Evolutionary conservation across 2,797 vertebrate genomes (phyloP), one percentile per base, ranked within the genome.

Genomic region (Limnodromus scolopaceus): DNA sequence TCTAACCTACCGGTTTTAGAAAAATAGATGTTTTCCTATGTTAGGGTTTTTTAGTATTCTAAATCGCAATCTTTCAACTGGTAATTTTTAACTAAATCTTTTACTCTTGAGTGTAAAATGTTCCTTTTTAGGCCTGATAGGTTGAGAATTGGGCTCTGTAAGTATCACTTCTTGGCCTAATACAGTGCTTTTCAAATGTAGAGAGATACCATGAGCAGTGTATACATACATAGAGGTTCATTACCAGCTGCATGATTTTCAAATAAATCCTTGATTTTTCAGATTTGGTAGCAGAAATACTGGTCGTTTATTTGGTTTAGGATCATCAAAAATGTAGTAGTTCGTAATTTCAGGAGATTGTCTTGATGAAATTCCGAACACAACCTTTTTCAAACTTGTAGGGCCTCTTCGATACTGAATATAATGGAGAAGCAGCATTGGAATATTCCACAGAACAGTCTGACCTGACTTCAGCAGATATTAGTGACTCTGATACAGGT

Each of bases 401-500:
- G 95, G 48, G 77, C 10, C 19, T 45, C 28, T 48, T 92, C 54
- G 27, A 61, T 69, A 38, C 63, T 60, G 79, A 75, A 39, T 75
- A 49, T 81, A 94, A 92, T 25, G 74, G 60, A 72, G 54, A 91
- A 89, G 61, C 57, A 81, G 38, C 23, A 11, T 16, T 88, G 76
- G 85, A 94, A 71, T 84, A 41, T 79, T 76, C 43, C 46, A 94
- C 61, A 76, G 65, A 95, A 39, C 84, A 79, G 16, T 71, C 82
- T 51, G 58, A 72, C 39, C 74, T 12, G 11, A 85, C 71, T 63
- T 91, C 83, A 80, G 75, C 53, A 91, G 89, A 85, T 76, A 58
- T 49, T 54, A 84, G 32, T 64, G 93, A 91, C 38, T 77, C 64
- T 41, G 79, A 78, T 32, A 78, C 55, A 53, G 96, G 96, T 97